Evolutionary conservation across 2,113 vertebrate genomes (phyloP).

Genomic region (Polypterus senegalus): DNA sequence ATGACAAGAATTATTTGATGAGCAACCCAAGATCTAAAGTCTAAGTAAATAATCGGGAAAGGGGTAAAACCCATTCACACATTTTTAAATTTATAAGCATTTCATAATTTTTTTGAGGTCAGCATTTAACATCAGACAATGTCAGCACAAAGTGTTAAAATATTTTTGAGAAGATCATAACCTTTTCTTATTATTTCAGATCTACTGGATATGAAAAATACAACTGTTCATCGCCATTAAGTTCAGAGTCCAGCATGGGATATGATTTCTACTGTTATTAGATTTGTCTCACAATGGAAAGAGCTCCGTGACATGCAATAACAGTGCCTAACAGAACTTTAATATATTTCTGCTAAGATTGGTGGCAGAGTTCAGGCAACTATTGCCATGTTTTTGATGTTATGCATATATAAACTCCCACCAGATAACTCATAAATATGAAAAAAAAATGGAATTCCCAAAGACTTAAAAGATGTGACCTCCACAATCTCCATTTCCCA

Average conservation of each 20-base stretch:
- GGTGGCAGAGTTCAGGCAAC: constrained; percentile 16
- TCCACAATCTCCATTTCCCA: not conserved
- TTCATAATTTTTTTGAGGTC: not conserved
- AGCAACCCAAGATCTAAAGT: no score
- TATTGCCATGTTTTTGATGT: constrained; percentile 14
- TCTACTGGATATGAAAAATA: no score
- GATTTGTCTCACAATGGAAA: constrained; percentile 11
- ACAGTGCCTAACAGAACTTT: constrained; percentile 8
- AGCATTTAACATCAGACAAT: not conserved
- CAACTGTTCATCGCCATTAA: constrained; percentile 9
- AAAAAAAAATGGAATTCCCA: constrained; percentile 10
- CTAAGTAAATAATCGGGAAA: no score
- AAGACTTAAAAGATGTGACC: constrained; percentile 2
- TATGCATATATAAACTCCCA: constrained; percentile 16
- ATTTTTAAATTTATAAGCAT: not conserved
- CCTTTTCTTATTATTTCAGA: constrained; percentile 5
- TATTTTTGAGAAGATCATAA: constrained; percentile 1
- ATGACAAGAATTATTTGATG: no score
- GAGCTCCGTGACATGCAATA: constrained; percentile 13
- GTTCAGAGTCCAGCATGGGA: constrained; percentile 6
- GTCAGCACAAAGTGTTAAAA: not conserved
- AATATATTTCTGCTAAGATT: constrained; percentile 20
- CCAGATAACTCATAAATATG: constrained; percentile 15
- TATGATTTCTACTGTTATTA: constrained; percentile 4
- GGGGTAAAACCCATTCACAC: no score